Evolutionary conservation across 2,888 invertebrate genomes (phyloP).

Genomic region (Dascillus cervinus): DNA sequence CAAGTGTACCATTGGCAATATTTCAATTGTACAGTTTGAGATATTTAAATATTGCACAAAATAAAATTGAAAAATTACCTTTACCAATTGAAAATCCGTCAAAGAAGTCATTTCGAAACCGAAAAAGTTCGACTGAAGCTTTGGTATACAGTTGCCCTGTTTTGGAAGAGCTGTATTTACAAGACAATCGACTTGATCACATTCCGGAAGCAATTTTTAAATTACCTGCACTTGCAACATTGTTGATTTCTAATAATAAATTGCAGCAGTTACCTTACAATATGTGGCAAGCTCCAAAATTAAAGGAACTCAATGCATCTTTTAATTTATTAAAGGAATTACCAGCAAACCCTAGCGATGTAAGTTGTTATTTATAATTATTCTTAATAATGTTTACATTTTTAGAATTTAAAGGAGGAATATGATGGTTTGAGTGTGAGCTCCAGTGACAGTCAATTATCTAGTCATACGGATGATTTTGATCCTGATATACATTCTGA

Average conservation of each 20-base stretch:
- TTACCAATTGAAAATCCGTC: constrained; percentile 36
- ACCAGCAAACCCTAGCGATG: constrained; percentile 50
- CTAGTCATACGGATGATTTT: constrained; percentile 36
- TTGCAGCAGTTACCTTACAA: constrained; percentile 72
- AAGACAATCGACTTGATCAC: constrained; percentile 79
- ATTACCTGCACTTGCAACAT: constrained; percentile 65
- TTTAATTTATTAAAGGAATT: constrained; percentile 80
- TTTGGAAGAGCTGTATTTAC: constrained; percentile 84
- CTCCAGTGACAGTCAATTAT: constrained; percentile 41
- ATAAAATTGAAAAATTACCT: constrained; percentile 74
- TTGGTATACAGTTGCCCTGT: constrained; percentile 63
- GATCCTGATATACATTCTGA: constrained; percentile 33
- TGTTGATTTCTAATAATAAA: constrained; percentile 94
- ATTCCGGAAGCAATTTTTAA: constrained; percentile 77
- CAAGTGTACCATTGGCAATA: constrained; percentile 69
- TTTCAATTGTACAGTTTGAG: constrained; percentile 73
- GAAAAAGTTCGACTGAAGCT: constrained; percentile 26
- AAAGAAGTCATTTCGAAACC: constrained; percentile 29
- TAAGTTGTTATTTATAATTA: constrained; percentile 31
- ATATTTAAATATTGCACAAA: constrained; percentile 81
- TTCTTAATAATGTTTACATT: too few species aligned
- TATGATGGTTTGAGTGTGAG: constrained; percentile 38
- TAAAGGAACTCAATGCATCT: constrained; percentile 82
- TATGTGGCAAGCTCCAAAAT: constrained; percentile 79
- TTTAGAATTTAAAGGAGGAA: constrained; percentile 33